Conservation (phyloP, 53 echinoderm and acorn worm genomes). For the Temnopleurus reevesii region DNA sequence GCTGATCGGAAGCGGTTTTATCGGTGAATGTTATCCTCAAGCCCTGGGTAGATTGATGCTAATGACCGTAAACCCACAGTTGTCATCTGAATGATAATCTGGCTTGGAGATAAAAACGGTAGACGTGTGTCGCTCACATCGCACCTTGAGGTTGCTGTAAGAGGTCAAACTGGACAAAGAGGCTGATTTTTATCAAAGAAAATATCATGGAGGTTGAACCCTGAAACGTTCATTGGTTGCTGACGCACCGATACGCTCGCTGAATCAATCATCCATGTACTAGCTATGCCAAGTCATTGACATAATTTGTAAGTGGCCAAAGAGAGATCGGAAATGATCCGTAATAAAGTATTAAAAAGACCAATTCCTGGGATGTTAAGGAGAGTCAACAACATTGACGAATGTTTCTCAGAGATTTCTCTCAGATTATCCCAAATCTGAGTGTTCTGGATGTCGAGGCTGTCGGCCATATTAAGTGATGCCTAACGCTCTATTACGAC, state of each 20-base stretch:
- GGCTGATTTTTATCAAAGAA: slow-evolving; percentile 30
- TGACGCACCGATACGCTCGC: neutral
- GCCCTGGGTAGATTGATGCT: neutral
- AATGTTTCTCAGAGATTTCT: neutral
- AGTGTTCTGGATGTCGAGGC: too few species aligned
- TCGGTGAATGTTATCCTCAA: neutral
- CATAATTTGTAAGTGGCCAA: slow-evolving; percentile 29
- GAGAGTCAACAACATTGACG: neutral
- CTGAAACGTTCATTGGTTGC: neutral
- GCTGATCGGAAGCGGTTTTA: neutral
- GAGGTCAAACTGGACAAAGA: neutral
- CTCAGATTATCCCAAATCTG: too few species aligned
- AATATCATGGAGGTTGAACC: neutral
- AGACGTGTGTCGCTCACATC: neutral
- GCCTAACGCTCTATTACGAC: too few species aligned
- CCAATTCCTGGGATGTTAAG: neutral
- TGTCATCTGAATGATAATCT: neutral
- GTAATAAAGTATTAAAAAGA: slow-evolving; percentile 27
- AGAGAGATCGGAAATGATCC: slow-evolving; percentile 30
- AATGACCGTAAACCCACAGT: neutral
- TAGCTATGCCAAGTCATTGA: slow-evolving; percentile 27
- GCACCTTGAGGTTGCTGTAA: neutral
- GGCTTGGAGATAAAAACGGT: neutral
- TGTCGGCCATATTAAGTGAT: too few species aligned
- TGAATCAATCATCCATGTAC: neutral